Evolutionary conservation across 2,888 invertebrate genomes (phyloP), one percentile per base, ranked within the genome.

Genomic region (Dione vanillae): DNA sequence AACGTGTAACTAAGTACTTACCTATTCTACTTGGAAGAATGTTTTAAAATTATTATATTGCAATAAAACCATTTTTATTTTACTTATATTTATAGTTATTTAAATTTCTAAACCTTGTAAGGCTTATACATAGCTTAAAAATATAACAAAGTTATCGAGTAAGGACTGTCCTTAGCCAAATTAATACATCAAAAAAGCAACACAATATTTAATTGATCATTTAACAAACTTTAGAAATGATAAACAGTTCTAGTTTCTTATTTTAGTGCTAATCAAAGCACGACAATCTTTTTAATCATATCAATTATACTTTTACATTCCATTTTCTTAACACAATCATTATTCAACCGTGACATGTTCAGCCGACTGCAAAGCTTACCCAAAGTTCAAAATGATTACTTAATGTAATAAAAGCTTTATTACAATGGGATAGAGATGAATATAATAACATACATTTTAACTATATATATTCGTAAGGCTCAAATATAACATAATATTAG

Each of bases 401-500:
- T 8, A 41, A 19, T 20, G n/a, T 14, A 69, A 65, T 19, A 1
- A 52, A 43, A 69, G 45, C 61, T 51, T 40, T 71, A 73, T 37
- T 14, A 2, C 10, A 16, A 43, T 5, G 61, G 10, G 27, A 62
- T 69, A 72, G 35, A 35, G 51, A 16, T 19, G 1, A 64, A 16
- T 49, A 41, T 72, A 41, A 59, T 9, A 9, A 20, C 9, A 37
- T 12, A 1, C 3, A 12, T 19, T 37, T 56, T 6, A 20, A n/a
- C 27, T 47, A 9, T 6, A 61, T 35, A 59, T 43, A 11, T 65
- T 69, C 51, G 67, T 59, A 51, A 52, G 68, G 43, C 64, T 43
- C 47, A 75, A 74, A 76, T 74, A 65, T 77, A 73, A 74, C 69
- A 65, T 65, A 59, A 67, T 73, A 76, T 79, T 78, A 77, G 71